Conservation (phyloP, 2,888 invertebrate species). For the Alitta virens region DNA sequence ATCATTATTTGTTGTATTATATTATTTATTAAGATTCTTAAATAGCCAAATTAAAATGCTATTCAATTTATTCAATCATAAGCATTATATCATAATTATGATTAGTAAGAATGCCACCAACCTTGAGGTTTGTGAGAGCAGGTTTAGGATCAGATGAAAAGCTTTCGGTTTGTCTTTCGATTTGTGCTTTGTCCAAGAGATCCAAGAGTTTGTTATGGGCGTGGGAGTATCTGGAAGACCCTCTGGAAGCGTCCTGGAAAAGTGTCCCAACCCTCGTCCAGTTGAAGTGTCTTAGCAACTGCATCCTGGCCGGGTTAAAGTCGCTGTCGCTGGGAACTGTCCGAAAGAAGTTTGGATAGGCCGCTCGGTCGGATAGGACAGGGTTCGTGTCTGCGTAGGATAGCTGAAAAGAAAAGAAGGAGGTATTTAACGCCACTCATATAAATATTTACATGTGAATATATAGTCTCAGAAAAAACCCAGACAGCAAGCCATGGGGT, state of each 20-base stretch:
- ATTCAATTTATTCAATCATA: neutral
- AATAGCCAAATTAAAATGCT: neutral
- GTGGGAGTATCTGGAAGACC: conserved; percentile 58
- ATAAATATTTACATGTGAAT: neutral
- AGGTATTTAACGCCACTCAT: neutral
- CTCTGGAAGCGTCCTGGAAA: conserved; percentile 62
- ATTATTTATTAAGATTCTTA: too few species aligned
- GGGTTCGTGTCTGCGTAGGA: conserved; percentile 98
- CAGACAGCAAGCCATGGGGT: too few species aligned
- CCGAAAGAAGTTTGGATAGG: conserved; percentile 92
- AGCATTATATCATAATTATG: neutral
- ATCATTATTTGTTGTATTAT: too few species aligned
- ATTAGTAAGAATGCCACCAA: conserved; percentile 21
- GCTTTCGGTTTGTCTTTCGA: conserved; percentile 80
- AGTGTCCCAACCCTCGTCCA: conserved; percentile 97
- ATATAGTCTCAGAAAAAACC: neutral
- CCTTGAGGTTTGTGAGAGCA: conserved; percentile 54
- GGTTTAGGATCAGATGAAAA: conserved; percentile 74
- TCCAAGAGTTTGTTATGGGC: conserved; percentile 86
- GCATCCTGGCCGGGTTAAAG: conserved; percentile 87
- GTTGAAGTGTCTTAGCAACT: conserved; percentile 85
- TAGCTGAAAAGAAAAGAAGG: conserved; percentile 66
- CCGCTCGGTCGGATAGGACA: conserved; percentile 70
- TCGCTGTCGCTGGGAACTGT: conserved; percentile 96
- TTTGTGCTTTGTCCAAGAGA: conserved; percentile 76